phyloP scores from a whole-genome alignment of 2,797 vertebrate genomes.

The Emydoidea blandingii region DNA sequence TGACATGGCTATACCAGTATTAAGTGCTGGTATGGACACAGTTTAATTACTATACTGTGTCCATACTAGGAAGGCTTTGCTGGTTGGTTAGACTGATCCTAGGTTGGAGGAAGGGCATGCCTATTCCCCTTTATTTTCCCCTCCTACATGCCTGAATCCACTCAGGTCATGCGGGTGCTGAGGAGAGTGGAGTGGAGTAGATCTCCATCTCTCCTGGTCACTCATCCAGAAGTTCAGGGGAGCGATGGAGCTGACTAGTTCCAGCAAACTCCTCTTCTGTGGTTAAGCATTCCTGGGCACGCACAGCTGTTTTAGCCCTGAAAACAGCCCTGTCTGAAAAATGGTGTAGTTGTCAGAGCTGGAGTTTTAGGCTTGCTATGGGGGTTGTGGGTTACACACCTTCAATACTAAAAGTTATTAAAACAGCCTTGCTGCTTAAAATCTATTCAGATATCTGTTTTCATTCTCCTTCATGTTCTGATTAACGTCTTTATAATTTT shows the following conservation, averaged over 20 bases:
- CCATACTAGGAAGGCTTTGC: neutral
- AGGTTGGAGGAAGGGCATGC: neutral
- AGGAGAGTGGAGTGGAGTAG: neutral
- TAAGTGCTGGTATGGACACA: neutral
- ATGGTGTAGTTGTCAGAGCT: neutral
- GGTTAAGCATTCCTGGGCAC: neutral
- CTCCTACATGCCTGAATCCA: neutral
- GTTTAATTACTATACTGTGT: neutral
- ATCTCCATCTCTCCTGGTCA: neutral
- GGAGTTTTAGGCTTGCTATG: neutral
- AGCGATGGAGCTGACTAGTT: neutral
- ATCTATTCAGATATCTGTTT: neutral
- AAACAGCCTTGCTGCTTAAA: neutral
- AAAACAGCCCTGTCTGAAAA: neutral
- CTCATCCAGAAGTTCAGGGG: neutral
- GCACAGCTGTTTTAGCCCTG: neutral
- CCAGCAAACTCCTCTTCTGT: neutral
- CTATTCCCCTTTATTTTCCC: neutral
- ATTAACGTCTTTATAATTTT: neutral
- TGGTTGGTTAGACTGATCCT: neutral
- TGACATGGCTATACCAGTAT: neutral
- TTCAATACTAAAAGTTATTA: neutral
- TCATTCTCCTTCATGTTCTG: neutral
- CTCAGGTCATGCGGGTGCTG: neutral
- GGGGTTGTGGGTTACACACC: rapidly evolving